These are phyloP conservation scores for Batillaria attramentaria DNA, from an alignment of 1,140 invertebrate genomes.

Conservation along the genomic window DNA sequence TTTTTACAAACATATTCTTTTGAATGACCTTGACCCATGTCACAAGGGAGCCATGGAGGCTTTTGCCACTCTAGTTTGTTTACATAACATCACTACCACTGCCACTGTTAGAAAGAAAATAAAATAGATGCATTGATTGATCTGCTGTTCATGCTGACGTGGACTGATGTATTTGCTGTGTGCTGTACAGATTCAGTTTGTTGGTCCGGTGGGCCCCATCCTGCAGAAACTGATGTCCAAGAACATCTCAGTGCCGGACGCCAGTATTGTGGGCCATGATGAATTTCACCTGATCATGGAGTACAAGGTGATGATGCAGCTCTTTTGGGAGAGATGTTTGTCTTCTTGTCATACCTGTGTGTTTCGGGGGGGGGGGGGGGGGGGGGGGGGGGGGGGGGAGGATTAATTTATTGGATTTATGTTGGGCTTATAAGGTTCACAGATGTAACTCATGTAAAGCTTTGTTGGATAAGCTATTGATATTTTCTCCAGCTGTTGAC, in stretches of 20 bases:
- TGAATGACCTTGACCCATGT: too few species aligned
- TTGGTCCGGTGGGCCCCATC: constrained; percentile 73
- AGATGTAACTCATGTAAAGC: too few species aligned
- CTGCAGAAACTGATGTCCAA: constrained; percentile 67
- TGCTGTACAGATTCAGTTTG: constrained; percentile 68
- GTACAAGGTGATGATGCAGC: constrained; percentile 65
- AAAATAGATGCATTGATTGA: too few species aligned
- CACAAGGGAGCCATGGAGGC: too few species aligned
- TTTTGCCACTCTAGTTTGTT: not conserved
- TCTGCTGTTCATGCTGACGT: not conserved
- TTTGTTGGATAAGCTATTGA: too few species aligned
- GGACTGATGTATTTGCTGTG: not conserved
- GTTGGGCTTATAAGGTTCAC: too few species aligned
- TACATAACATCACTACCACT: not conserved
- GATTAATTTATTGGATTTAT: too few species aligned
- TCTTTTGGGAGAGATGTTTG: too few species aligned
- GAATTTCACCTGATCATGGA: constrained; percentile 74
- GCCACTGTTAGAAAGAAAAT: not conserved
- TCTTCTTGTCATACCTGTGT: not conserved
- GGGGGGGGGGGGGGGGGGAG: too few species aligned
- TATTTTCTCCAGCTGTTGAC: too few species aligned
- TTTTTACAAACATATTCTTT: too few species aligned
- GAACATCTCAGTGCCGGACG: constrained; percentile 60
- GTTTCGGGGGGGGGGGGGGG: not conserved
- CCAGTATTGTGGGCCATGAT: constrained; percentile 67